phyloP scores from a whole-genome alignment of 2,113 vertebrate species.

The Pseudopodoces humilis region DNA sequence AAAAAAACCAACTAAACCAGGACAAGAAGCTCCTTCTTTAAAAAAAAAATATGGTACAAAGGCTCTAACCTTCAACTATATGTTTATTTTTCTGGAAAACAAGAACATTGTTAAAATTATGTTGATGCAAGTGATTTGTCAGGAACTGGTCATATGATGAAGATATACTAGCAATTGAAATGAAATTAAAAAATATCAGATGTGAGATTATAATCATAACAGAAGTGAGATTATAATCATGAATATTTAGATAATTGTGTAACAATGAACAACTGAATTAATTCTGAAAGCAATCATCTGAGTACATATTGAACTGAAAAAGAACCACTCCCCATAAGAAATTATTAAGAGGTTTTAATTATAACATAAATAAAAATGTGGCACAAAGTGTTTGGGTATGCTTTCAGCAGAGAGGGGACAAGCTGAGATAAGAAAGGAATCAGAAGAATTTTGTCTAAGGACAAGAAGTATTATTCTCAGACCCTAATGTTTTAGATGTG shows the following conservation, averaged over 20 bases:
- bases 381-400: conserved; percentile 2
- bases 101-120: not conserved
- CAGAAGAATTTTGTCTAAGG: conserved; percentile 28
- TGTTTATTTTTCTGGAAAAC: not conserved
- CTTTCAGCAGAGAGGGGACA: not conserved
- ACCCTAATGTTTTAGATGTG: not conserved
- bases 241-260: not conserved
- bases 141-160: not conserved
- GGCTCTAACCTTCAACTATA: not conserved
- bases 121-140: not conserved
- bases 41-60: not conserved
- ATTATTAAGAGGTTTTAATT: conserved; percentile 6
- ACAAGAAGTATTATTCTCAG: conserved; percentile 15
- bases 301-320: not conserved
- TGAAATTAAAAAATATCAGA: not conserved
- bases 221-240: not conserved
- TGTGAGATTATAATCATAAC: no score
- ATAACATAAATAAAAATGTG: not conserved
- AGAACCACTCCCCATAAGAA: not conserved
- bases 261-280: not conserved
- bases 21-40: not conserved
- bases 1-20: not conserved
- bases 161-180: not conserved
- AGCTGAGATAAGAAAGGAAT: conserved; percentile 46
- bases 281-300: not conserved